Conservation (phyloP, 2,888 invertebrate genomes). For the Hirtodrosophila duncani region DNA sequence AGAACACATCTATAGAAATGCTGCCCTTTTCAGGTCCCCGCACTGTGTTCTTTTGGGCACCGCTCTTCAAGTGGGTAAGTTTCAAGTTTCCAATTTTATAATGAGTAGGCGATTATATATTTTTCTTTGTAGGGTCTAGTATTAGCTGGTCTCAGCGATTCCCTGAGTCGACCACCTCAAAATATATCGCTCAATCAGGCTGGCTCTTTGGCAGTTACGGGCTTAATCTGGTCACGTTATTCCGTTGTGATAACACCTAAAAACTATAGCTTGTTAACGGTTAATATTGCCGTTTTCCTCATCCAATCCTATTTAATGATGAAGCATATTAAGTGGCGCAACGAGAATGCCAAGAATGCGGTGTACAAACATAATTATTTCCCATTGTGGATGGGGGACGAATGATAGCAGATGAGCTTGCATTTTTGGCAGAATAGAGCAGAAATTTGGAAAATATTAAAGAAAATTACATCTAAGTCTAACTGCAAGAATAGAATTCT, state of each 20-base stretch:
- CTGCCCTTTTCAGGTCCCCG: constrained; percentile 48
- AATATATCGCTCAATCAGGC: constrained; percentile 49
- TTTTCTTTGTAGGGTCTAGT: constrained; percentile 30
- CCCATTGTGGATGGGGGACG: constrained; percentile 2
- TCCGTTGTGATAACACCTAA: constrained; percentile 54
- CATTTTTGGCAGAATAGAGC: too few species aligned
- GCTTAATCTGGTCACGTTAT: constrained; percentile 51
- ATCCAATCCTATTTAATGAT: constrained; percentile 36
- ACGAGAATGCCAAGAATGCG: neutral
- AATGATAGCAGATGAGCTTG: constrained; percentile 5
- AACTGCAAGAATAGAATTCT: too few species aligned
- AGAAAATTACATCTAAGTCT: too few species aligned
- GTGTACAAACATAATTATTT: constrained; percentile 12
- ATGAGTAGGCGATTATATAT: neutral
- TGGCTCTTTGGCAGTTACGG: constrained; percentile 33
- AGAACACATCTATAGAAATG: neutral
- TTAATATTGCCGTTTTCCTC: constrained; percentile 38
- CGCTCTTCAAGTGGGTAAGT: constrained; percentile 64
- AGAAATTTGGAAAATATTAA: too few species aligned
- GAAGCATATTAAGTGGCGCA: constrained; percentile 45
- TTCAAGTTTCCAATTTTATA: neutral
- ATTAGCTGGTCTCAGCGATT: constrained; percentile 47
- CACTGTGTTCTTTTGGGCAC: constrained; percentile 70
- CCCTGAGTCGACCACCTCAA: constrained; percentile 38
- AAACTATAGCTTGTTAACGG: constrained; percentile 48